Base-by-base conservation (phyloP, 2,888 invertebrate genomes). In the Incurvaria masculella region DNA sequence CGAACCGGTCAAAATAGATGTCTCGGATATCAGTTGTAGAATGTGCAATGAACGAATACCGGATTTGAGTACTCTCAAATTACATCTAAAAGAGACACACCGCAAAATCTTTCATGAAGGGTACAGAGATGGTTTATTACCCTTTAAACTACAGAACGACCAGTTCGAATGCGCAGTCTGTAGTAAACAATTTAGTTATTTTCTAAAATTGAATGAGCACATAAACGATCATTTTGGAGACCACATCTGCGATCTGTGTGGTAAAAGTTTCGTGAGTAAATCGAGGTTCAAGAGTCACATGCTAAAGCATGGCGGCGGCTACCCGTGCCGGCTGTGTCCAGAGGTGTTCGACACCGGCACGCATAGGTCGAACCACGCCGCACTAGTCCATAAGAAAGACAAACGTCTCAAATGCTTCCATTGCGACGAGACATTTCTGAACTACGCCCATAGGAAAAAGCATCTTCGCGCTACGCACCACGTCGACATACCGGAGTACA, bases 211-310 rank as follows among this genome's bases (percentile, higher is more conserved):
- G 0, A 16, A 71, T 0, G 73, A 74, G 50, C 76, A 76, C 16
- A 75, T 76, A 75, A 75, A 75, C 21, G 66, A 69, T 0, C 76
- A 75, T 55, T 75, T 73, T 45, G 62, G 74, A 19, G 74, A 75
- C 46, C 74, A 64, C 49, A 61, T 75, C 0, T 76, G 76, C 23
- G 72, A 72, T 1, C 62, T 66, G 0, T 76, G 76, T 45, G 72
- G 74, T 49, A 51, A 69, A 52, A 75, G 75, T 0, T 76, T 71
- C 48, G 66, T 74, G 18, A 75, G 74, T 23, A 67, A 66, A 27
- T 71, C 72, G 42, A 61, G 72, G 11, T 52, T 75, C 21, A 66
- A 62, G 26, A 70, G 66, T 38, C 76, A 76, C 23, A 65, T 68
- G 17, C 56, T 71, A 0, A 74, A 42, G 19, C 21, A 45, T 3